phyloP scores from a whole-genome alignment of 2,888 invertebrate genomes.

The Hipparchia semele region DNA sequence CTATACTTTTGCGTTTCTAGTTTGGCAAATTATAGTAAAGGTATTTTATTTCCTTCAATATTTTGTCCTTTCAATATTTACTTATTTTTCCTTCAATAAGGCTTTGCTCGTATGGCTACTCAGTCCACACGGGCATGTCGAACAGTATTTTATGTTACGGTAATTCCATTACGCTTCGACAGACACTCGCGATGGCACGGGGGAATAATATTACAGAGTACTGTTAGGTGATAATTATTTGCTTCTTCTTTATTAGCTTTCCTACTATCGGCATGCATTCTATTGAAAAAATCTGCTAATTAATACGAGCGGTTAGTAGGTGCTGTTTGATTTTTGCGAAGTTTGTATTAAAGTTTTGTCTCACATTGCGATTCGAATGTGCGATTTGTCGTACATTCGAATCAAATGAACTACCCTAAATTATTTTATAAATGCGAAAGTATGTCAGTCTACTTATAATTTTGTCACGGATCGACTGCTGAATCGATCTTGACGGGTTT shows the following conservation, averaged over 20 bases:
- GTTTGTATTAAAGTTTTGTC: neutral
- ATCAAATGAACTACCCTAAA: too few relatives aligned
- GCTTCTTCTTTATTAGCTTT: slow-evolving; percentile 12
- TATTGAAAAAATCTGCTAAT: neutral
- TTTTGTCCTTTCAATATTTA: too few relatives aligned
- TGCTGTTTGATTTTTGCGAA: neutral
- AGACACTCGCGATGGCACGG: slow-evolving; percentile 23
- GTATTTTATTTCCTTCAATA: too few relatives aligned
- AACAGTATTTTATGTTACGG: slow-evolving; percentile 36
- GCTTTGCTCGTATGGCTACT: neutral
- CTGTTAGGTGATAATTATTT: slow-evolving; percentile 32
- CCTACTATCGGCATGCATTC: neutral
- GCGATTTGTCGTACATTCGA: neutral
- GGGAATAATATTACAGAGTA: slow-evolving; percentile 30
- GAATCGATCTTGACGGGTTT: too few relatives aligned
- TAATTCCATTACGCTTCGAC: slow-evolving; percentile 38
- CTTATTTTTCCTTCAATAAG: too few relatives aligned
- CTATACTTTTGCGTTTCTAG: too few relatives aligned
- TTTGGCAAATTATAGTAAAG: too few relatives aligned
- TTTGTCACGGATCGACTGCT: too few relatives aligned
- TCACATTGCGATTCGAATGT: too few relatives aligned
- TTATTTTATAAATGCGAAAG: too few relatives aligned
- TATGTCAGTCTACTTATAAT: too few relatives aligned
- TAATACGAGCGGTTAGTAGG: too few relatives aligned
- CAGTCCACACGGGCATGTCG: slow-evolving; percentile 22